These are phyloP conservation scores for Phoeniculus purpureus DNA, from an alignment of 2,797 vertebrate genomes.

Conservation along the genomic window DNA sequence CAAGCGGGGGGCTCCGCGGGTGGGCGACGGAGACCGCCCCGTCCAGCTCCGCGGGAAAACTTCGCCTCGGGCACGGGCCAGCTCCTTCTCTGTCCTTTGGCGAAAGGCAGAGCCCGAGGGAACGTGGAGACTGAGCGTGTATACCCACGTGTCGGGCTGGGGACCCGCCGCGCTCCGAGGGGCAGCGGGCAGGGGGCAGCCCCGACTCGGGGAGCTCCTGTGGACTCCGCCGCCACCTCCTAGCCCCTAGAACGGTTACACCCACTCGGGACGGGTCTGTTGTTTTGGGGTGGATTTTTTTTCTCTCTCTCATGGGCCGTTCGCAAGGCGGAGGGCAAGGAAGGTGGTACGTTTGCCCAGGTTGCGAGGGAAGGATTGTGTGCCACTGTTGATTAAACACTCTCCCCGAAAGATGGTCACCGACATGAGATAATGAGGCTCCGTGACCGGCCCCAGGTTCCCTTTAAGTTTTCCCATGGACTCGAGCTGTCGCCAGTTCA, in stretches of 20 bases:
- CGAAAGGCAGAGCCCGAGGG: not conserved
- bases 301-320: not conserved
- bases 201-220: not conserved
- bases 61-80: not conserved
- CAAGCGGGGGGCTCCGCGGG: not conserved
- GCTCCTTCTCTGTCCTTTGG: not conserved
- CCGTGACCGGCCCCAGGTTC: conserved; percentile 73
- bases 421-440: conserved; percentile 90
- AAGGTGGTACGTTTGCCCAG: conserved; percentile 19
- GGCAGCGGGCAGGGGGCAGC: not conserved
- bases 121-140: not conserved
- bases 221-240: not conserved
- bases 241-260: not conserved
- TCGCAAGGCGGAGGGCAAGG: not conserved
- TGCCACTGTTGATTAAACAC: conserved; percentile 81
- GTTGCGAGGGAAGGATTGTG: not conserved
- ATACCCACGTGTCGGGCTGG: not conserved
- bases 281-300: too few relatives aligned
- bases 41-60: not conserved
- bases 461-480: conserved; percentile 88
- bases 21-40: not conserved
- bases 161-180: not conserved
- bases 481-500: conserved; percentile 88
- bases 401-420: conserved; percentile 82
- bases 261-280: not conserved